Evolutionary conservation across 2,888 invertebrate species (phyloP).

Genomic region (Cataglyphis rosenhaueri): DNA sequence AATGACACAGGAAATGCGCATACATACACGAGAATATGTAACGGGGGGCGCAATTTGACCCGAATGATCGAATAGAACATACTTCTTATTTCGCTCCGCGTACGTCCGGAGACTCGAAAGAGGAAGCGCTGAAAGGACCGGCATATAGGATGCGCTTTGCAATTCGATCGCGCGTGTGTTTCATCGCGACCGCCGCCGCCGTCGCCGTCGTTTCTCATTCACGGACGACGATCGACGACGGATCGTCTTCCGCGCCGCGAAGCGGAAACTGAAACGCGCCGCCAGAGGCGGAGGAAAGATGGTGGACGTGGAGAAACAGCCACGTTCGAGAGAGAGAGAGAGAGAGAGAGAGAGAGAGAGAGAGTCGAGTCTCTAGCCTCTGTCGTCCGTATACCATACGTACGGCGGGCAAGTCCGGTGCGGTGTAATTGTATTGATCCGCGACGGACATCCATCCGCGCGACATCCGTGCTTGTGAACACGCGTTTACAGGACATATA

Average conservation of each 20-base stretch:
- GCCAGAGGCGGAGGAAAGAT: constrained; percentile 30
- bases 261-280: constrained; percentile 58
- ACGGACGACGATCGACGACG: constrained; percentile 55
- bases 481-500: constrained; percentile 33
- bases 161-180: constrained; percentile 66
- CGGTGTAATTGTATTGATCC: constrained; percentile 51
- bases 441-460: constrained; percentile 30
- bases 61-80: constrained; percentile 61
- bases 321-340: not conserved
- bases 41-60: constrained; percentile 60
- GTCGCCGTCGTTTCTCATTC: constrained; percentile 62
- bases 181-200: not conserved
- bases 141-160: constrained; percentile 44
- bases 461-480: constrained; percentile 36
- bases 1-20: constrained; percentile 4
- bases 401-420: not conserved
- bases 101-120: constrained; percentile 28
- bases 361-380: not conserved
- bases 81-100: constrained; percentile 62
- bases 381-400: constrained; percentile 1
- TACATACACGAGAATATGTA: constrained; percentile 1
- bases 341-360: not conserved
- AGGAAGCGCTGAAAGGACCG: constrained; percentile 21
- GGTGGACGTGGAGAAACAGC: constrained; percentile 8
- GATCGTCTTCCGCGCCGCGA: constrained; percentile 63